phyloP scores from a whole-genome alignment of 2,113 vertebrate species.

The Acanthochromis polyacanthus region DNA sequence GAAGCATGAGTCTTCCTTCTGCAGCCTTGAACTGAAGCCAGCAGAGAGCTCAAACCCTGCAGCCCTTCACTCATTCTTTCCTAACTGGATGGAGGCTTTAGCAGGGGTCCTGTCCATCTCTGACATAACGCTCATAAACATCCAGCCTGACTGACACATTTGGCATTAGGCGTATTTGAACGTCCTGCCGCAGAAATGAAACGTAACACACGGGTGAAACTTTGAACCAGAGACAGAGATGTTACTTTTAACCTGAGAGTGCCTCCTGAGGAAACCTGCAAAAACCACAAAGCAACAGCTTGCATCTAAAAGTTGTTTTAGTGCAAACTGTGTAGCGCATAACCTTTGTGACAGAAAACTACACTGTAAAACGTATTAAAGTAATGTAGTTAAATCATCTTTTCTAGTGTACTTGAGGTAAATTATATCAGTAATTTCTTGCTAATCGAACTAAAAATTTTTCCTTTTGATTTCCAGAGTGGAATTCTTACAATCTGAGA shows the following conservation, averaged over 20 bases:
- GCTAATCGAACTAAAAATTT: too few relatives aligned
- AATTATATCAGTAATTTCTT: too few relatives aligned
- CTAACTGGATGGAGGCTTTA: slow-evolving; percentile 12
- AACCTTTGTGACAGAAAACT: slow-evolving; percentile 10
- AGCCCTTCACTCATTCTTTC: slow-evolving; percentile 11
- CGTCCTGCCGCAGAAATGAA: not conserved
- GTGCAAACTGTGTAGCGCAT: slow-evolving; percentile 32
- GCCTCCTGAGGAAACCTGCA: slow-evolving; percentile 81
- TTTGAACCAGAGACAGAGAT: not conserved
- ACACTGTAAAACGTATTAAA: too few relatives aligned
- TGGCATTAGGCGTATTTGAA: not conserved
- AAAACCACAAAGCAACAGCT: slow-evolving; percentile 79
- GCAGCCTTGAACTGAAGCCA: slow-evolving; percentile 57
- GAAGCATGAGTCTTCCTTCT: slow-evolving; percentile 44
- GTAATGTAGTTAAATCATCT: too few relatives aligned
- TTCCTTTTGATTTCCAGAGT: too few relatives aligned
- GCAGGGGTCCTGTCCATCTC: slow-evolving; percentile 27
- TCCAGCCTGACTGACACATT: not conserved
- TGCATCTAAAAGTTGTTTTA: slow-evolving; percentile 70
- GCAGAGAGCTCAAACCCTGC: slow-evolving; percentile 31
- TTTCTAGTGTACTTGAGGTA: too few relatives aligned
- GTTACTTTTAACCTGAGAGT: slow-evolving; percentile 46
- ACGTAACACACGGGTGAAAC: not conserved
- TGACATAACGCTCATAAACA: slow-evolving; percentile 11
- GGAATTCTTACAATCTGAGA: too few relatives aligned